Base-by-base conservation (phyloP, 2,113 vertebrate genomes). In the Cricetomys ansorgei region DNA sequence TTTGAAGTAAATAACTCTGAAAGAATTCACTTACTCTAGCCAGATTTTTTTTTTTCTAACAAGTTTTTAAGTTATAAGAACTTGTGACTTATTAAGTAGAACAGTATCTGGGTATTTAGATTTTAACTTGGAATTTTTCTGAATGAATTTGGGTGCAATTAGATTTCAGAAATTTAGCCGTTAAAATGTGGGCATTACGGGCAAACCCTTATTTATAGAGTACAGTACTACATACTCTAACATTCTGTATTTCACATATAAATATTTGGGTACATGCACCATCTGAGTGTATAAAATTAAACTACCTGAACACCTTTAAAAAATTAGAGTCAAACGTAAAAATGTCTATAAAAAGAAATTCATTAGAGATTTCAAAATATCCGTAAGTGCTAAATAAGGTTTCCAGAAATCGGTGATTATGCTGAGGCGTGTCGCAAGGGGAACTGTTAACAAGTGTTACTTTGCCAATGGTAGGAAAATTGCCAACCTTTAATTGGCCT, bases 401-500 rank as follows among this genome's bases (percentile, higher is more conserved):
- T 98, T 98, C 98, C 97, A 98, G 96, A 98, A 98, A 98, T 98
- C 95, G 91, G 94, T 97, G 97, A 98, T 98, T 98, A 98, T 80
- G 77, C 92, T 98, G 97, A 97, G 98, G 98, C 73, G 72, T 98
- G 96, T 97, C 97, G 98, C 97, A 98, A 97, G 97, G 97, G 59
- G 45, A 98, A 97, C 97, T 98, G 97, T 98, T 98, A 98, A 98
- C 93, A 98, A 98, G 96, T 96, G 94, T 98, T 97, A 95, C 96
- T 98, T 98, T 98, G 96, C 97, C 97, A 98, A 79, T 83, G 91
- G 98, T 97, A 98, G 98, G 98, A 98, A 98, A 92, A 97, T 94
- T 98, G 98, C 97, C 98, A 98, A 73, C 93, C 86, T 97, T 97
- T 98, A 98, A 98, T 97, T 98, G 59, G 98, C 98, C 98, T 98